Conservation (phyloP, 2,888 invertebrate genomes). For the Phortica magna region DNA sequence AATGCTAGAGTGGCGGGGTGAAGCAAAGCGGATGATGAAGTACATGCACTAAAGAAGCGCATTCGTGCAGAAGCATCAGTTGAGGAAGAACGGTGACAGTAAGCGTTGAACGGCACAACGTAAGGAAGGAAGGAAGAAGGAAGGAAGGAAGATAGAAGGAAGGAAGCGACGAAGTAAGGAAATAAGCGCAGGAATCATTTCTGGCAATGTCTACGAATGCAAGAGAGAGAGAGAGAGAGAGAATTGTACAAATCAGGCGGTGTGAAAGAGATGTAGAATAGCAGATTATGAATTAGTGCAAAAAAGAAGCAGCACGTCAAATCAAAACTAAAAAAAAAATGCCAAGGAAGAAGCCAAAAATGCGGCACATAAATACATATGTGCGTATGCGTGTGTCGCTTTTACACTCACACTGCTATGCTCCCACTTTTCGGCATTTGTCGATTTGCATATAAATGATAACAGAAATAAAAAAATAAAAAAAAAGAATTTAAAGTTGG, state of each 20-base stretch:
- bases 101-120: background rate
- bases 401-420: background rate
- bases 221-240: background rate
- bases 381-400: constrained; percentile 30
- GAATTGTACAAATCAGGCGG: background rate
- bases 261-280: too few relatives aligned
- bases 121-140: too few relatives aligned
- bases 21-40: background rate
- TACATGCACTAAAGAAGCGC: background rate
- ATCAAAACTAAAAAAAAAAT: background rate
- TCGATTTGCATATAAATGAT: constrained; percentile 72
- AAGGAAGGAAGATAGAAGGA: background rate
- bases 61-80: background rate
- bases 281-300: too few relatives aligned
- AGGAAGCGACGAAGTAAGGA: background rate
- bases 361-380: constrained; percentile 44
- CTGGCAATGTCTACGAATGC: background rate
- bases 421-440: constrained; percentile 35
- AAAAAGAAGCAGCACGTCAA: background rate
- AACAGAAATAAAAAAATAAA: constrained; percentile 72
- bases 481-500: constrained; percentile 68
- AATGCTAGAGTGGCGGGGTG: background rate
- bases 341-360: background rate
- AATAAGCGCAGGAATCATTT: background rate
- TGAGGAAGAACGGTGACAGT: background rate